phyloP scores from a whole-genome alignment of 1,140 invertebrate genomes.

The Drosophila pectinifera region DNA sequence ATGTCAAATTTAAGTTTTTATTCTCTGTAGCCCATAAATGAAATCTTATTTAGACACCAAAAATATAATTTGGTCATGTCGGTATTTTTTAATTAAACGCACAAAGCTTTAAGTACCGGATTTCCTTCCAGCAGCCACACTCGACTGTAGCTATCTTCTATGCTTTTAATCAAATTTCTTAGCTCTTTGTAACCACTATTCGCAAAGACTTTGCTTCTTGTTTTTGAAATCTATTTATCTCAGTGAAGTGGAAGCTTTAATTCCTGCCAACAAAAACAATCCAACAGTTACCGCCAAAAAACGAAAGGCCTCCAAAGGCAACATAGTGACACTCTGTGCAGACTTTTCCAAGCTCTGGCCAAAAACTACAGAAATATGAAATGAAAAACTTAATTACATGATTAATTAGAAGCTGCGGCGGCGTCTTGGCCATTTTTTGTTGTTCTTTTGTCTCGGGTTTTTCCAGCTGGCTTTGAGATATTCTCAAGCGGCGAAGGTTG shows the following conservation, averaged over 20 bases:
- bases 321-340: constrained; percentile 44
- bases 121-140: no score
- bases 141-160: no score
- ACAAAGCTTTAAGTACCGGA: no score
- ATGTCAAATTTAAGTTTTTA: neutral
- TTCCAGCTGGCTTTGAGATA: constrained; percentile 23
- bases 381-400: constrained; percentile 70
- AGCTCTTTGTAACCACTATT: neutral
- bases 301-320: constrained; percentile 59
- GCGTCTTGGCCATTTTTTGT: constrained; percentile 15
- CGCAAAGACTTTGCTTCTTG: neutral
- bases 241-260: neutral
- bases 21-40: neutral
- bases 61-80: no score
- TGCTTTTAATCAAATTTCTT: no score
- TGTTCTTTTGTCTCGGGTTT: constrained; percentile 29
- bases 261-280: constrained; percentile 10
- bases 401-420: constrained; percentile 57
- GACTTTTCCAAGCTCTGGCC: constrained; percentile 56
- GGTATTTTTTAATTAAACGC: neutral
- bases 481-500: constrained; percentile 59
- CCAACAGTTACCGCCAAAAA: constrained; percentile 20
- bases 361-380: constrained; percentile 34
- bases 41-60: no score
- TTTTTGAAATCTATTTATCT: neutral